These are phyloP conservation scores for Brachionus calyciflorus DNA, from an alignment of 1,140 invertebrate genomes.

Conservation along the genomic window DNA sequence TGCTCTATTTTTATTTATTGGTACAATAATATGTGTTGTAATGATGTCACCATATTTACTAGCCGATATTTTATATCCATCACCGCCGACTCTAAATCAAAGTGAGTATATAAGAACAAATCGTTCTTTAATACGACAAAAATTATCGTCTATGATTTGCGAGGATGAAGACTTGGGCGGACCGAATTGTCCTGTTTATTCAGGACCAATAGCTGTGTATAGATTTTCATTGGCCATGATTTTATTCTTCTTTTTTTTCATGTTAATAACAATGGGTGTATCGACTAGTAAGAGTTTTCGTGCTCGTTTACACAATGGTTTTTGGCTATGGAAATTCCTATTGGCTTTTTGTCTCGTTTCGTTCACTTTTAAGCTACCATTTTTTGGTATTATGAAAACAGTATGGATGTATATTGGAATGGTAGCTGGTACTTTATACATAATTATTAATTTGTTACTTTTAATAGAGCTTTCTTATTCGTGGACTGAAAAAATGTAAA, in stretches of 20 bases:
- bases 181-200: slow-evolving; percentile 67
- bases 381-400: slow-evolving; percentile 44
- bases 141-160: neutral
- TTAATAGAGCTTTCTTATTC: slow-evolving; percentile 40
- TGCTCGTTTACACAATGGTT: slow-evolving; percentile 90
- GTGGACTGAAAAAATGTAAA: slow-evolving; percentile 47
- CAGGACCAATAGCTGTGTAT: slow-evolving; percentile 83
- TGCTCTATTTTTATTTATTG: slow-evolving; percentile 58
- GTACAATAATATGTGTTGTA: slow-evolving; percentile 58
- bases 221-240: slow-evolving; percentile 88
- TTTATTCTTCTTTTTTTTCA: slow-evolving; percentile 69
- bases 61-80: slow-evolving; percentile 50
- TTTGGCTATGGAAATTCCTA: slow-evolving; percentile 54
- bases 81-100: too few relatives aligned
- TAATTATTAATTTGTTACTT: slow-evolving; percentile 21
- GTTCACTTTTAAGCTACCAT: slow-evolving; percentile 32
- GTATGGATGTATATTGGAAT: slow-evolving; percentile 44
- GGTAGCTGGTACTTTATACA: slow-evolving; percentile 26
- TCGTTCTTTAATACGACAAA: neutral
- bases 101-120: too few relatives aligned
- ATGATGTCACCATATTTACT: slow-evolving; percentile 61
- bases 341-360: slow-evolving; percentile 48
- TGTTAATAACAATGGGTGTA: slow-evolving; percentile 17
- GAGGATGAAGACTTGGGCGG: slow-evolving; percentile 20
- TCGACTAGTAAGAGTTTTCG: slow-evolving; percentile 80